Evolutionary conservation across 2,113 vertebrate species (phyloP).

Genomic region (Neolamprologus sp.): DNA sequence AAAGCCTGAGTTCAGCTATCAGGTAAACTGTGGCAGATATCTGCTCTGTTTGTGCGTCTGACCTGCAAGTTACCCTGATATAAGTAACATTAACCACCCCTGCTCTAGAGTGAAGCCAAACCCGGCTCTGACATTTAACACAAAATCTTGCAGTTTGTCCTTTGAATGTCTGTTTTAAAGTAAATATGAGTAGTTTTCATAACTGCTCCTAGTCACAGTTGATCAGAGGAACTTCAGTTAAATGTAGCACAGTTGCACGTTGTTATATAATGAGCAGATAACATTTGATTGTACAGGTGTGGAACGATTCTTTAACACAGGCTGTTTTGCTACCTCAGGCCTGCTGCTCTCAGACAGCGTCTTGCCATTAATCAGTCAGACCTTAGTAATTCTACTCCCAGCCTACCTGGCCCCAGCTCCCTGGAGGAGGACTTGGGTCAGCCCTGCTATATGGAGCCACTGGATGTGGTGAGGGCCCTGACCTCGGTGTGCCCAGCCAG

Average conservation of each 20-base stretch:
- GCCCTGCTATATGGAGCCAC: not conserved
- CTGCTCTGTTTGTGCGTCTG: not conserved
- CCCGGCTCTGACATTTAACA: not conserved
- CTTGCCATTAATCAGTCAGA: slow-evolving; percentile 75
- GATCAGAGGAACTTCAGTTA: not conserved
- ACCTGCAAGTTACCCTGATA: not conserved
- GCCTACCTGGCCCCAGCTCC: not conserved
- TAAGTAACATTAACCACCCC: not conserved
- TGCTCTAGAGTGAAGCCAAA: rapidly evolving
- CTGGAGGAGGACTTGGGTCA: not conserved
- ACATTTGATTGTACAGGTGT: not conserved
- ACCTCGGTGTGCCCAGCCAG: slow-evolving; percentile 65
- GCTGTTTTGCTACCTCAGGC: not conserved
- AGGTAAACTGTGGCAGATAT: slow-evolving; percentile 41
- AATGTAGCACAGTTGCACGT: not conserved
- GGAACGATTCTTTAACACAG: not conserved
- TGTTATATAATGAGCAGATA: not conserved
- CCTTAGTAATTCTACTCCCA: slow-evolving; percentile 2
- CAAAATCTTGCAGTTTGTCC: not conserved
- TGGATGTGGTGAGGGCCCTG: not conserved
- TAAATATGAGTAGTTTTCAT: not conserved
- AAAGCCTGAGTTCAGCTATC: slow-evolving; percentile 75
- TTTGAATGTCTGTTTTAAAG: not conserved
- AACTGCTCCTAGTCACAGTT: not conserved
- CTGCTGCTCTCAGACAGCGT: not conserved